Conservation (phyloP, 2,888 invertebrate species). For the Cotesia congregata region DNA sequence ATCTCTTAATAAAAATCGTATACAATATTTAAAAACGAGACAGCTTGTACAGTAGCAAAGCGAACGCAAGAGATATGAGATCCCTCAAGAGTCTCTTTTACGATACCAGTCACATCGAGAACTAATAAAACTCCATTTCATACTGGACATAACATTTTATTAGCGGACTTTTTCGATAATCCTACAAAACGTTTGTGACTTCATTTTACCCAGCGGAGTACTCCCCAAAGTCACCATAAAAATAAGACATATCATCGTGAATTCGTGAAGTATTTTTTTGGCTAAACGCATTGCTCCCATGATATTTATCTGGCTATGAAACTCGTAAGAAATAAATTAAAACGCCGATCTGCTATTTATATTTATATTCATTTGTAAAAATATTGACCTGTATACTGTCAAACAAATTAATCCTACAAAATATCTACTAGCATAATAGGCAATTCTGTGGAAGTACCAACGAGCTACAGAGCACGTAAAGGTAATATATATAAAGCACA, state of each 20-base stretch:
- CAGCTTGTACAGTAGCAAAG: background rate
- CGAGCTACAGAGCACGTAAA: constrained; percentile 23
- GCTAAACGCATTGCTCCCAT: background rate
- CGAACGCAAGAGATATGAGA: constrained; percentile 23
- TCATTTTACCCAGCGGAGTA: constrained; percentile 45
- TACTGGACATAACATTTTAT: constrained; percentile 48
- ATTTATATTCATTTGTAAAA: background rate
- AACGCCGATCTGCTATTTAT: background rate
- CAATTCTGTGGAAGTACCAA: constrained; percentile 15
- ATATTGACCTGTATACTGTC: constrained; percentile 29
- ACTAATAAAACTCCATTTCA: constrained; percentile 45
- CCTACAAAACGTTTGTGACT: constrained; percentile 47
- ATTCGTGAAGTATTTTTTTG: background rate
- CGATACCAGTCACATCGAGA: constrained; percentile 44
- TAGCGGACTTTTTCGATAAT: constrained; percentile 51
- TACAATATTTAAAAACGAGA: constrained; percentile 26
- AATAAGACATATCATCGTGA: background rate
- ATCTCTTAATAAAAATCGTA: constrained; percentile 42
- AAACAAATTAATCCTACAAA: constrained; percentile 15
- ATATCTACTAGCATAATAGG: background rate
- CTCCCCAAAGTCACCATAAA: constrained; percentile 21
- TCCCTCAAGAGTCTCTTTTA: constrained; percentile 40
- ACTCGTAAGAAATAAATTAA: background rate
- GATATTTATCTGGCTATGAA: background rate
- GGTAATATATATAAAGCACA: constrained; percentile 27